Evolutionary conservation across 2,113 vertebrate genomes (phyloP).

Genomic region (Brienomyrus brachyistius): DNA sequence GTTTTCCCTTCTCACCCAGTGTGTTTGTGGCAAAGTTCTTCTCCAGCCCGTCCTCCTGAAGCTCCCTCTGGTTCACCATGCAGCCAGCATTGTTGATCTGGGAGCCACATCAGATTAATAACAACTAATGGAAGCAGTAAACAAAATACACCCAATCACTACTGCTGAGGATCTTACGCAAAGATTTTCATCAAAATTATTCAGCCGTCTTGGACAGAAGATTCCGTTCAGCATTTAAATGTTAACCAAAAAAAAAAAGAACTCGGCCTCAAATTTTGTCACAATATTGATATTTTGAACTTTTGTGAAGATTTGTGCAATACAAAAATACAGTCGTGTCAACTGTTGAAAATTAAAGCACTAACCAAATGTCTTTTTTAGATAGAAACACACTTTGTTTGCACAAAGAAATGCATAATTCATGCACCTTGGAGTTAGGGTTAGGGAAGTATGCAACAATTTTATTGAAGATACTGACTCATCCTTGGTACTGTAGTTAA

Average conservation of each 20-base stretch:
- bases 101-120: conserved; percentile 15
- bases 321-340: background rate
- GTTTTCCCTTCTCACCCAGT: conserved; percentile 55
- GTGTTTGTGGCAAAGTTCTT: conserved; percentile 80
- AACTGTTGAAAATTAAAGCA: background rate
- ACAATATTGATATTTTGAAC: background rate
- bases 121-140: background rate
- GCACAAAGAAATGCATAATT: background rate
- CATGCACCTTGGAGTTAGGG: background rate
- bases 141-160: background rate
- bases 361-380: background rate
- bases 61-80: conserved; percentile 72
- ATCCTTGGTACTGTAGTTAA: background rate
- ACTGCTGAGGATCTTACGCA: background rate
- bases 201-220: background rate
- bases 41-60: conserved; percentile 72
- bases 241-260: background rate
- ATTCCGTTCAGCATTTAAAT: background rate
- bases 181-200: background rate
- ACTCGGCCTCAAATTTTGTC: background rate
- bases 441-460: background rate
- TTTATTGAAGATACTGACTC: background rate
- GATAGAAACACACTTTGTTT: background rate
- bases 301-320: background rate
- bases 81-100: conserved; percentile 79